Percentiles rank a stretch among this genome's conserved stretches.
Evolutionary conservation across 2,113 vertebrate genomes (phyloP).

Genomic region (Python bivittatus): DNA sequence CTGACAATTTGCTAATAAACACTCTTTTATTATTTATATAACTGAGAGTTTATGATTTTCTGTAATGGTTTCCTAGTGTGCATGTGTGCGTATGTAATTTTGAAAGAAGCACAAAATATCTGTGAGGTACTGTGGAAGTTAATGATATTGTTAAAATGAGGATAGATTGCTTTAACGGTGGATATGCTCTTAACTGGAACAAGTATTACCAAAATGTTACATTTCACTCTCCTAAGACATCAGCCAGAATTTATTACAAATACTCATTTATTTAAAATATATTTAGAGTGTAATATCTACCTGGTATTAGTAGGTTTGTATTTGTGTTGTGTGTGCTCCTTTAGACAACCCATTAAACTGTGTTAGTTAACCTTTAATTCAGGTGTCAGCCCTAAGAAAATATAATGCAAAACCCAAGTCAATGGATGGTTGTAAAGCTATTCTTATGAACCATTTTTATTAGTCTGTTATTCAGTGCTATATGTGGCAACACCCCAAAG

Average conservation of each 20-base stretch:
- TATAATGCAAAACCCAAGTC: slow-evolving; percentile 79
- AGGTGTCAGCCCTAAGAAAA: slow-evolving; percentile 77
- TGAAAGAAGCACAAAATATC: slow-evolving; percentile 73
- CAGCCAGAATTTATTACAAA: slow-evolving; percentile 69
- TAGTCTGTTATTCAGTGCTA: slow-evolving; percentile 73
- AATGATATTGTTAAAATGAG: slow-evolving; percentile 75
- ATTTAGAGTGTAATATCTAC: slow-evolving; percentile 53
- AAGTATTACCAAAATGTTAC: slow-evolving; percentile 73
- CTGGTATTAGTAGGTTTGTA: slow-evolving; percentile 64
- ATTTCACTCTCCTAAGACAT: slow-evolving; percentile 68
- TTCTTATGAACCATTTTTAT: slow-evolving; percentile 77
- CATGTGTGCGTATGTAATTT: slow-evolving; percentile 71
- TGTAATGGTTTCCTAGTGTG: slow-evolving; percentile 70
- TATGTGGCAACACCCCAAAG: slow-evolving; percentile 73
- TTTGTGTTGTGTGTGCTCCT: slow-evolving; percentile 70
- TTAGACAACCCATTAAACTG: slow-evolving; percentile 73
- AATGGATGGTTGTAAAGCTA: slow-evolving; percentile 75
- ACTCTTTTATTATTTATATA: slow-evolving; percentile 72
- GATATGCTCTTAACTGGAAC: slow-evolving; percentile 73
- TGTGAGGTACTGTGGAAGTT: slow-evolving; percentile 68
- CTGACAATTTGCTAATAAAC: slow-evolving; percentile 43
- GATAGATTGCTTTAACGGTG: slow-evolving; percentile 77
- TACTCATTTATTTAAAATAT: slow-evolving; percentile 59
- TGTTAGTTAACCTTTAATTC: slow-evolving; percentile 83
- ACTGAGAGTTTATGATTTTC: slow-evolving; percentile 66